phyloP scores from a whole-genome alignment of 2,888 invertebrate species.

The Galeruca laticollis region DNA sequence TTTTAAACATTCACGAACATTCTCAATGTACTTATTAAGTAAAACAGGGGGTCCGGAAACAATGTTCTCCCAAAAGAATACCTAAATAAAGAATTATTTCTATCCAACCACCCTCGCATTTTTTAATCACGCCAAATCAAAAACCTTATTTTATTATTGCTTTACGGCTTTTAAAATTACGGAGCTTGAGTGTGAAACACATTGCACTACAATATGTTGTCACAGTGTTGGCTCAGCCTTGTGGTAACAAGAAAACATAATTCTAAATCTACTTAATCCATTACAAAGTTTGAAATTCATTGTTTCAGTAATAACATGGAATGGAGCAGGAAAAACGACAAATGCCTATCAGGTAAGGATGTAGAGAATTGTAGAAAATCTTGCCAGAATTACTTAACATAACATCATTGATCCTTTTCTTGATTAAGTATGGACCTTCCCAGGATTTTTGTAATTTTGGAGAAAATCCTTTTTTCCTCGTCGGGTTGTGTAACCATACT shows the following conservation, averaged over 20 bases:
- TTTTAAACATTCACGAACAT: conserved; percentile 9
- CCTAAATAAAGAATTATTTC: conserved; percentile 65
- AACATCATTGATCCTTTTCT: no score
- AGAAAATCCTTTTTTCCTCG: no score
- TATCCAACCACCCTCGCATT: conserved; percentile 59
- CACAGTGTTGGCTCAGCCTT: conserved; percentile 3
- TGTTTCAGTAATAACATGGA: no score
- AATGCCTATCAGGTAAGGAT: no score
- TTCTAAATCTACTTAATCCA: no score
- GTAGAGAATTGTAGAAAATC: no score
- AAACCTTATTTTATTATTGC: conserved; percentile 63
- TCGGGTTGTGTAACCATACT: no score
- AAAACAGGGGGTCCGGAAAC: conserved; percentile 46
- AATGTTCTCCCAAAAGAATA: conserved; percentile 53
- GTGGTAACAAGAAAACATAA: not conserved
- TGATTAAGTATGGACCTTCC: no score
- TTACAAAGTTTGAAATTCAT: no score
- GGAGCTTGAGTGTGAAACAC: conserved; percentile 49
- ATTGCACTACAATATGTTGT: conserved; percentile 43
- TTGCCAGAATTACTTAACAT: no score
- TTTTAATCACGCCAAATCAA: conserved; percentile 67
- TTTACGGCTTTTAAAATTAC: conserved; percentile 60
- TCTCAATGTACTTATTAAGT: conserved; percentile 43
- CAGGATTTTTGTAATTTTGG: no score
- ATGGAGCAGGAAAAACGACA: no score